Evolutionary conservation across 2,888 invertebrate genomes (phyloP), one percentile per base, ranked within the genome.

Genomic region (Drosophila merina): DNA sequence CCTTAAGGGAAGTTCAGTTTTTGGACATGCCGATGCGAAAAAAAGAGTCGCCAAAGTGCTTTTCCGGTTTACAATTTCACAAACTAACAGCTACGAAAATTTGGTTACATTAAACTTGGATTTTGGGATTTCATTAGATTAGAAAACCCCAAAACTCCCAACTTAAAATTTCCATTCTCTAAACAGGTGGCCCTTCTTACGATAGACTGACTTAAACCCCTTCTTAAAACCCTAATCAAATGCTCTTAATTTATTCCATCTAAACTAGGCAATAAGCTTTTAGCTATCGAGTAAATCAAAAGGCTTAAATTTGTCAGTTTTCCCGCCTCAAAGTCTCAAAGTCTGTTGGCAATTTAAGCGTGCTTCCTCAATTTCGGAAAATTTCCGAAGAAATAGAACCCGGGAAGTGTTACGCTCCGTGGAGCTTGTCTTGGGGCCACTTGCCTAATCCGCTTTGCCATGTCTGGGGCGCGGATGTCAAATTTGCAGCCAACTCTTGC

Each of bases 361-460:
- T 36, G 49, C 51, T 45, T 20, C 14, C 50, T 50, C 25, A 45
- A 59, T 71, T 59, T 70, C 28, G 38, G n/a, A 47, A 50, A 71
- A 71, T 70, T 70, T 20, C 20, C 71, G 71, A 54, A 50, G 71
- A 70, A 71, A 71, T n/a, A 45, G 48, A 45, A 70, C 42, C 36
- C 60, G 49, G 69, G 71, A 70, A 71, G 52, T 58, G 68, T 44
- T 42, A 26, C n/a, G 47, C 38, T 40, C 31, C 31, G 10, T 7
- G 40, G 70, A 69, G 48, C 57, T 49, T 60, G 71, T 54, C 69
- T 71, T 36, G 57, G 72, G 72, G 72, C 62, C 62, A 71, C 70
- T 72, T 59, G 57, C 81, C 86, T 83, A 83, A 83, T 83, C 82
- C 86, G 86, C 87, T 83, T 83, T 86, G 81, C 74, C 76, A 80